These are phyloP conservation scores for Muscicapa striata DNA, from an alignment of 2,797 vertebrate genomes.

Conservation along the genomic window DNA sequence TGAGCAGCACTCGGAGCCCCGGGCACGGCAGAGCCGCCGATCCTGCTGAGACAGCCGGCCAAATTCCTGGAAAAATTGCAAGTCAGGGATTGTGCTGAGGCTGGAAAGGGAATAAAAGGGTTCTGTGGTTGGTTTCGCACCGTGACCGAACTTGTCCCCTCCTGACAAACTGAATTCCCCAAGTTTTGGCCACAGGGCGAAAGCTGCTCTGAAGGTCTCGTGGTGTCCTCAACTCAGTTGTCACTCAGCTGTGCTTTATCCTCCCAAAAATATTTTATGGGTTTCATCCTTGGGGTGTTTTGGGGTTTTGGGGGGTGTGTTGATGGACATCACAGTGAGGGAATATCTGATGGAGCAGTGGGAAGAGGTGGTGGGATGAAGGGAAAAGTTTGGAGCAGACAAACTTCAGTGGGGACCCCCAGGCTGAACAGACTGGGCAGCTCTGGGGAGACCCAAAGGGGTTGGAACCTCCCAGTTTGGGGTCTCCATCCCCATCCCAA, in stretches of 20 bases:
- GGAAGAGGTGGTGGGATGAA: neutral
- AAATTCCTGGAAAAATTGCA: neutral
- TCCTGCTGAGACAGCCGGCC: neutral
- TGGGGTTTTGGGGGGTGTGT: no score
- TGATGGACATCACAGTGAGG: accelerated
- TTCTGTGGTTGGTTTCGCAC: neutral
- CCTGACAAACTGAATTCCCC: neutral
- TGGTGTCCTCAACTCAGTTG: accelerated
- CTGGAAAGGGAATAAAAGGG: neutral
- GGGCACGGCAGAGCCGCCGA: neutral
- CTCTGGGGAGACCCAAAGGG: accelerated
- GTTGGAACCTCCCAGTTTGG: neutral
- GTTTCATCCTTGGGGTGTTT: neutral
- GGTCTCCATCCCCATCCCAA: neutral
- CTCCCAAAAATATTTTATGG: neutral
- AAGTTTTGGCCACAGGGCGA: neutral
- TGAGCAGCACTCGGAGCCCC: neutral
- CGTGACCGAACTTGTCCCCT: neutral
- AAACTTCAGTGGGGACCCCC: neutral
- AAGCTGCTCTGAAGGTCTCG: neutral
- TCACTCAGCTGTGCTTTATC: neutral
- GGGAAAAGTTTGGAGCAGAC: neutral
- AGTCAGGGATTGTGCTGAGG: neutral
- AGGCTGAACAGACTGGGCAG: accelerated
- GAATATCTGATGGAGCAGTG: no score